Base-by-base conservation (phyloP, 2,797 vertebrate genomes). In the Microctenopoma steveboyesi region DNA sequence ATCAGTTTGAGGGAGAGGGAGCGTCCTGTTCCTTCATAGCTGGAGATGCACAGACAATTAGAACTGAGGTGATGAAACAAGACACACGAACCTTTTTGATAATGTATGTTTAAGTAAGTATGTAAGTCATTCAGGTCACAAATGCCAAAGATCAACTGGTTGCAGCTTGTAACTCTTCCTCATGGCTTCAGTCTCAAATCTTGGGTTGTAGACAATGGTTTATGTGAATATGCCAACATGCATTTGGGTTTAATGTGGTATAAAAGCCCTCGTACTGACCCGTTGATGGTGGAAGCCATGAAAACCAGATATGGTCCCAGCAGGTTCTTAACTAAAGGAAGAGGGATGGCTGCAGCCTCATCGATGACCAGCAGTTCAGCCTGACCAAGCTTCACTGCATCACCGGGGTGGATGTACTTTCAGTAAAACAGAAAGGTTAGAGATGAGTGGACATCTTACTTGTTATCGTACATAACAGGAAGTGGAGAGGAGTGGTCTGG, bases 231-330 rank as follows among this genome's bases (percentile, higher is more conserved):
- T 43, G 14, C 4, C 5, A 43, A 43, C 42, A 14, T 43, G 14
- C 3, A 15, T 15, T 43, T 43, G 16, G 14, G n/a, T 52, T 33
- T 4, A 33, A 8, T 12, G 4, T 14, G 0, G 9, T 25, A 33
- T 27, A 16, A 56, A n/a, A 16, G 40, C 30, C 12, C 3, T 2
- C 2, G 47, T 42, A 89, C 95, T 89, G 70, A 98, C 98, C 98
- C 98, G 0, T 99, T 99, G 90, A 99, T 97, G 33, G 98, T 99
- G 54, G 98, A 99, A 39, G 98, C 95, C 98, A 99, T 98, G 88
- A 99, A 99, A 43, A 99, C 96, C 42, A 99, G 95, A 62, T 98
- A 99, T 4, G 98, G 96, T 3, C 98, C 98, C 2, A 99, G 93
- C 4, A 99, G 93, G 22, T 91, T 97, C 88, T 98, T 99, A 53